Evolutionary conservation across 2,888 invertebrate species (phyloP).

Genomic region (Sminthurides aquaticus): DNA sequence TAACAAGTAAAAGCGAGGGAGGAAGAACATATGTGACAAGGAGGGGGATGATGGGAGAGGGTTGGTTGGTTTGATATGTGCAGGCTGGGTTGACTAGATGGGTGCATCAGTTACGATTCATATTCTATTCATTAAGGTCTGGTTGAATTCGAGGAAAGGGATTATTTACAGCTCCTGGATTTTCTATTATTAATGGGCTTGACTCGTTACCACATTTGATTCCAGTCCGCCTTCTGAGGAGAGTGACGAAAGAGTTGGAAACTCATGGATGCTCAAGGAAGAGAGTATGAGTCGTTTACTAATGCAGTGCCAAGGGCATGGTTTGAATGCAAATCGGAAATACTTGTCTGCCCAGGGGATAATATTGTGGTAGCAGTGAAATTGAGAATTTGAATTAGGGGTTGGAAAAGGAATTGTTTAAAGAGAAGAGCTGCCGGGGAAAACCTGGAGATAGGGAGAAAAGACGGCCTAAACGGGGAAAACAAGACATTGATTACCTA

Average conservation of each 20-base stretch:
- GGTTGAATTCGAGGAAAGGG: constrained; percentile 5
- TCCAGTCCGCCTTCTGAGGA: constrained; percentile 1
- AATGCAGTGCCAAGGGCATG: too few relatives aligned
- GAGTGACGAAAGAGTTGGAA: not conserved
- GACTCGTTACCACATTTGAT: constrained; percentile 21
- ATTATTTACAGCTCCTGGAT: constrained; percentile 23
- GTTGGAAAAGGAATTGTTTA: too few relatives aligned
- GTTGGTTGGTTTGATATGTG: not conserved
- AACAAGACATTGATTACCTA: too few relatives aligned
- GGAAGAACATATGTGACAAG: not conserved
- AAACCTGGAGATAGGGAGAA: too few relatives aligned
- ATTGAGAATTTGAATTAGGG: too few relatives aligned
- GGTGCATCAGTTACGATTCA: constrained; percentile 8
- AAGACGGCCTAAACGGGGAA: too few relatives aligned
- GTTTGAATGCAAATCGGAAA: too few relatives aligned
- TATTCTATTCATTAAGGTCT: constrained; percentile 23
- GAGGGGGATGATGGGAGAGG: not conserved
- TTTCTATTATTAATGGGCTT: constrained; percentile 21
- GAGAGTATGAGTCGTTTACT: not conserved
- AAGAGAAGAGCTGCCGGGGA: too few relatives aligned
- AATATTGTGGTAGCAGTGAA: too few relatives aligned
- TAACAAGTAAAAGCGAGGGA: too few relatives aligned
- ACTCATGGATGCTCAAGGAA: not conserved
- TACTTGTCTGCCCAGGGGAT: too few relatives aligned
- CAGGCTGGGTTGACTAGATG: not conserved